Conservation (phyloP, 2,888 invertebrate species). For the Chorisops tibialis region DNA sequence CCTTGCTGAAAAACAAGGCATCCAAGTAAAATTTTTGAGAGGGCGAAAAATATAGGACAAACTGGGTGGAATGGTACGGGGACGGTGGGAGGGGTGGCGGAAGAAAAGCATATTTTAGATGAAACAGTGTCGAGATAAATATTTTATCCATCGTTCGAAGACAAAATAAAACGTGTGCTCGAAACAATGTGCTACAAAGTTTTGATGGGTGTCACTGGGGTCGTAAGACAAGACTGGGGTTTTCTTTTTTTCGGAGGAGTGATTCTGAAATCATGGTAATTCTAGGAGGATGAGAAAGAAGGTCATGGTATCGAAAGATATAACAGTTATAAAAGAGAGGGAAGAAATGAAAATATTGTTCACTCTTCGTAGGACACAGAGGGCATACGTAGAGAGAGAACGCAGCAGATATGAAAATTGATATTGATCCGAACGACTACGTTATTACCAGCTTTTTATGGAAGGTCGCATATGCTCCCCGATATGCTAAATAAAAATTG, state of each 20-base stretch:
- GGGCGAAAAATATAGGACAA: background rate
- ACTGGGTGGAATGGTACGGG: background rate
- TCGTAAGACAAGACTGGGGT: slow-evolving; percentile 1
- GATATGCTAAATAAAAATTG: slow-evolving; percentile 29
- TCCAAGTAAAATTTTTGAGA: background rate
- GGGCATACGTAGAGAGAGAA: no score
- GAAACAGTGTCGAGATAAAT: slow-evolving; percentile 23
- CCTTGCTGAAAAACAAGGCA: slow-evolving; percentile 1
- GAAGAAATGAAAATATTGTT: no score
- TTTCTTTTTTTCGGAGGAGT: no score
- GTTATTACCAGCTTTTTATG: slow-evolving; percentile 26
- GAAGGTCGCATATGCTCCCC: slow-evolving; percentile 28
- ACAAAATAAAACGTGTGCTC: slow-evolving; percentile 7
- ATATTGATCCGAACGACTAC: slow-evolving; percentile 25
- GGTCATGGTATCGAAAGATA: no score
- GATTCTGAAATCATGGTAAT: no score
- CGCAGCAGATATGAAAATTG: slow-evolving; percentile 20
- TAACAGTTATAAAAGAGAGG: no score
- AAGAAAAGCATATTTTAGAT: slow-evolving; percentile 1
- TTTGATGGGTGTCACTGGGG: slow-evolving; percentile 28
- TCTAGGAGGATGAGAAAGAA: no score
- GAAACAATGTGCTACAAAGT: slow-evolving; percentile 28
- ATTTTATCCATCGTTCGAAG: slow-evolving; percentile 10
- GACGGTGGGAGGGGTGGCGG: background rate
- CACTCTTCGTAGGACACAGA: no score